Evolutionary conservation across 2,888 invertebrate genomes (phyloP), one percentile per base, ranked within the genome.

Genomic region (Drosophila borealis): DNA sequence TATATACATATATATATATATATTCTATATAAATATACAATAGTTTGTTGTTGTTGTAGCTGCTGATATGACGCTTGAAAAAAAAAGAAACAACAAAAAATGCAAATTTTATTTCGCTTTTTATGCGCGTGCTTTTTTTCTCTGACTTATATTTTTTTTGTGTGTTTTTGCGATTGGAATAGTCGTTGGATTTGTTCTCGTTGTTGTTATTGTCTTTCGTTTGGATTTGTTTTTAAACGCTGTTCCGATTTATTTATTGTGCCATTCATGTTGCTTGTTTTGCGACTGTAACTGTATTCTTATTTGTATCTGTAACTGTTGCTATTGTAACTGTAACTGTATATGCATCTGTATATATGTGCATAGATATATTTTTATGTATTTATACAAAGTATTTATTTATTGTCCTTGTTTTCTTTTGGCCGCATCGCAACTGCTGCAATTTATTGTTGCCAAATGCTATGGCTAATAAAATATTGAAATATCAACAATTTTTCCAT

Each of bases 31-130:
- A 42, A 54, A 45, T 64, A 63, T 62, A 60, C 66, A 39, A 48
- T 59, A 59, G 51, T 60, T 60, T 66, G 39, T 48, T 53, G 25
- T 25, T 61, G 61, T 17, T 68, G 49, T 39, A 44, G 57, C 49
- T 70, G 78, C 79, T 74, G 81, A 67, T 82, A 78, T 66, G 75
- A 70, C 66, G 72, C 77, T 85, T 74, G 45, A 68, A 75, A 34
- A 49, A 29, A 29, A 62, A 36, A 49, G 11, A 17, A 21, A 60
- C 69, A 82, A 70, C 67, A 70, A 77, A 81, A 84, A 81, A 83
- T 83, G 85, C 88, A 87, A 83, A 83, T 87, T 87, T 87, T 84
- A 87, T 79, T 87, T 87, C 63, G 70, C 67, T 62, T 81, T 70
- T 71, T 75, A 62, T 74, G 57, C 62, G 59, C 56, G 66, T 55